Evolutionary conservation across 1,140 invertebrate species (phyloP), one percentile per base, ranked within the genome.

Genomic region (Agraylea sexmaculata): DNA sequence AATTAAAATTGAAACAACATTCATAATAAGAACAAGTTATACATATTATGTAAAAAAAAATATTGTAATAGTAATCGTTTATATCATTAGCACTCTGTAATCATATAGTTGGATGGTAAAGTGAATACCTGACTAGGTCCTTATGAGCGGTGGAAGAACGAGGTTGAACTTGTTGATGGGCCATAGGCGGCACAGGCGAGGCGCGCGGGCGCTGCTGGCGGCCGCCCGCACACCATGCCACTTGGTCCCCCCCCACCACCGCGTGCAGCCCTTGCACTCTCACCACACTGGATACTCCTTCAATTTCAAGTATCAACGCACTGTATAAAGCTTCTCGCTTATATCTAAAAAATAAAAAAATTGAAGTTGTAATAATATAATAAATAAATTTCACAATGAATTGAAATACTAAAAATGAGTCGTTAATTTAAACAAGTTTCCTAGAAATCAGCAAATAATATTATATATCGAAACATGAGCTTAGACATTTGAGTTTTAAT

Each of bases 111-210:
- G n/a, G n/a, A n/a, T n/a, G n/a, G n/a, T n/a, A n/a, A n/a, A n/a
- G n/a, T n/a, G n/a, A n/a, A n/a, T 51, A 68, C 65, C 65, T 54
- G 60, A 52, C 66, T 61, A 61, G 64, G 58, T 68, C 63, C 62
- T 62, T 64, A 58, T 60, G 57, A 53, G 65, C 62, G 62, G 61
- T 60, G 56, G 64, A 63, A 43, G 40, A 39, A 32, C 43, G 62
- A 62, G 62, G 62, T 62, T 59, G 60, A 44, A 56, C 60, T 58
- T 65, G 60, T 64, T 68, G 65, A 60, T 68, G 60, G 65, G 62
- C 64, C 62, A 65, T 65, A 66, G 62, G 64, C 62, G 62, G 62
- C 61, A n/a, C n/a, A n/a, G 60, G 62, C 64, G 62, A 57, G 53
- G 56, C 43, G 31, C 36, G 59, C 54, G 57, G 56, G 58, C 59